Conservation (phyloP, 2,113 vertebrate species). For the Pelodiscus sinensis region DNA sequence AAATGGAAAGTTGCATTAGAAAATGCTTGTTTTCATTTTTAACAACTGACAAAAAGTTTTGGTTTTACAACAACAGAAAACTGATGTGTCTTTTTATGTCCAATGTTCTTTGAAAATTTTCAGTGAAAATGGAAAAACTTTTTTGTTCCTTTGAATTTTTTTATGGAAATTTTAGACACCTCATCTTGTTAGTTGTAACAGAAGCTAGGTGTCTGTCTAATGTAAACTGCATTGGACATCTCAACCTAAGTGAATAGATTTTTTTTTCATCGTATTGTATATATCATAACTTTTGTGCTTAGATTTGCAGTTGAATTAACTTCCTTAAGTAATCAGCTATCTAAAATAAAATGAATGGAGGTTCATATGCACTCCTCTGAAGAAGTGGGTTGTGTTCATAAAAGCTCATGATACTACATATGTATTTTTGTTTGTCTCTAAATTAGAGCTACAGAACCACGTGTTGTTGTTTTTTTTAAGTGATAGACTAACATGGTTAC, state of each 20-base stretch:
- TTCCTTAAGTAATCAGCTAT: neutral
- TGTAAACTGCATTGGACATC: neutral
- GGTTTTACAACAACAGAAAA: neutral
- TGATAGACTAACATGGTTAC: no score
- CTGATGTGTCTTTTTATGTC: neutral
- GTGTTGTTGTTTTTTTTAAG: no score
- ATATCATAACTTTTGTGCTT: neutral
- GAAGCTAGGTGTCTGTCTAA: fast-evolving
- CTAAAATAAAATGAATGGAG: fast-evolving
- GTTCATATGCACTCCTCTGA: no score
- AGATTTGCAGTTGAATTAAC: fast-evolving
- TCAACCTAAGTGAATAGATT: fast-evolving
- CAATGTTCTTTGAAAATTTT: neutral
- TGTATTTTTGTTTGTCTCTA: no score
- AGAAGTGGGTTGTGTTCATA: no score
- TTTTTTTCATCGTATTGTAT: fast-evolving
- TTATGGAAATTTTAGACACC: neutral
- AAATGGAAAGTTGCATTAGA: neutral
- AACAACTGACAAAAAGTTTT: neutral
- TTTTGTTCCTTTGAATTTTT: neutral
- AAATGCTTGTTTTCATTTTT: neutral
- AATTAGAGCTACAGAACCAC: no score
- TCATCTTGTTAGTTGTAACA: fast-evolving
- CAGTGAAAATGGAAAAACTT: neutral
- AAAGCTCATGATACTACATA: no score